A percentile compares a stretch with the other conserved stretches of the same genome.
Conservation (phyloP, 2,113 vertebrate genomes). For the Pseudopipra pipra region DNA sequence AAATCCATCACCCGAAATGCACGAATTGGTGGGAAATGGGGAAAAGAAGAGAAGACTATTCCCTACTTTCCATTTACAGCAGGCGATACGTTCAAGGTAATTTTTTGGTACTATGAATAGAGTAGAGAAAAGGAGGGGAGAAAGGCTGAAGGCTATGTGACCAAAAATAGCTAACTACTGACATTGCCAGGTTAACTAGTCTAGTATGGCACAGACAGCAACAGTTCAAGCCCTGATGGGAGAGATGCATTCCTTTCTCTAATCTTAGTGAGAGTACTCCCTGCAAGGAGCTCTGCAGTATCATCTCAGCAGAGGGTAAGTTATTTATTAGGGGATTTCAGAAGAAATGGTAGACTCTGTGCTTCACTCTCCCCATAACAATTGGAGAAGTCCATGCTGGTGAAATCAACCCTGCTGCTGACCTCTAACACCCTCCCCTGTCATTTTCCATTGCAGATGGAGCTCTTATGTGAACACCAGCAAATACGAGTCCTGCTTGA, state of each 20-base stretch:
- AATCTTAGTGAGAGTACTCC: not conserved
- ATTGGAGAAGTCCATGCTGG: not conserved
- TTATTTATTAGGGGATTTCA: not conserved
- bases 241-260: not conserved
- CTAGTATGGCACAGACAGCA: not conserved
- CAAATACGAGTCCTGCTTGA: constrained; percentile 89
- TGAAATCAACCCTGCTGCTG: not conserved
- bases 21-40: constrained; percentile 84
- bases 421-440: not conserved
- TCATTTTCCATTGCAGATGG: constrained; percentile 78
- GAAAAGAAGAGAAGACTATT: constrained; percentile 81
- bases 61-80: constrained; percentile 87
- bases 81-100: constrained; percentile 88
- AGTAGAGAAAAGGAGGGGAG: not conserved
- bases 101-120: not conserved
- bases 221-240: not conserved
- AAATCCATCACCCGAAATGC: constrained; percentile 84
- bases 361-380: not conserved
- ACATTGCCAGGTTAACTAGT: not conserved
- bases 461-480: constrained; percentile 90
- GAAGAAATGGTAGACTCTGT: not conserved
- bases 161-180: not conserved
- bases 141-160: not conserved
- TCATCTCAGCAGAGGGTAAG: not conserved
- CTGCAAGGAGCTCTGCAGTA: not conserved